phyloP scores from a whole-genome alignment of 92 coral and sea anemone species.

The Bergia sp. region DNA sequence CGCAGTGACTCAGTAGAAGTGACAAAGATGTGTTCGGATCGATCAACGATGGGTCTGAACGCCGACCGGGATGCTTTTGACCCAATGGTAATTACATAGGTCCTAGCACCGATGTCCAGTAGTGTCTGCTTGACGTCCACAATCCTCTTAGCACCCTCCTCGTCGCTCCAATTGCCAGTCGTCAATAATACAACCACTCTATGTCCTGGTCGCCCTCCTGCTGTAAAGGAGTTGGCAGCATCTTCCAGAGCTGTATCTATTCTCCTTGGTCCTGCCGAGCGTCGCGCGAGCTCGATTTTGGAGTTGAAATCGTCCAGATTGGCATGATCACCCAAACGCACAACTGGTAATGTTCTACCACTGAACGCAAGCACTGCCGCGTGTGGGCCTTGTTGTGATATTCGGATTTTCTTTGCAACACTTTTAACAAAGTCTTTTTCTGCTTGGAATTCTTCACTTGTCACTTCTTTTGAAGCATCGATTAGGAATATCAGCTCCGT shows the following conservation, averaged over 20 bases:
- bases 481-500: slow-evolving; percentile 30
- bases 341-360: not conserved
- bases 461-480: slow-evolving; percentile 29
- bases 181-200: slow-evolving; percentile 27
- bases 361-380: slow-evolving; percentile 21
- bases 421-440: slow-evolving; percentile 22
- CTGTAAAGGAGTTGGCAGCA: slow-evolving; percentile 42
- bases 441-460: slow-evolving; percentile 3
- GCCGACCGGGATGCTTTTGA: not conserved
- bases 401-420: slow-evolving; percentile 20
- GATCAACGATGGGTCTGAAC: slow-evolving; percentile 17
- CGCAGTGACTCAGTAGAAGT: not conserved
- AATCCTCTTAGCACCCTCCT: not conserved
- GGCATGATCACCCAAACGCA: slow-evolving; percentile 10
- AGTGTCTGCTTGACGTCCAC: not conserved
- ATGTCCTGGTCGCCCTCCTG: slow-evolving; percentile 55
- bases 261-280: slow-evolving; percentile 6
- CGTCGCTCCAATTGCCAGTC: slow-evolving; percentile 25
- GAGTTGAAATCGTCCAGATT: slow-evolving; percentile 18
- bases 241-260: slow-evolving; percentile 19
- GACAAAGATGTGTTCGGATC: not conserved
- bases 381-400: slow-evolving; percentile 25
- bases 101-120: slow-evolving; percentile 26
- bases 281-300: slow-evolving; percentile 27
- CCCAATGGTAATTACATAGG: slow-evolving; percentile 27